phyloP scores from a whole-genome alignment of 2,113 vertebrate species.

The Oryctolagus cuniculus region DNA sequence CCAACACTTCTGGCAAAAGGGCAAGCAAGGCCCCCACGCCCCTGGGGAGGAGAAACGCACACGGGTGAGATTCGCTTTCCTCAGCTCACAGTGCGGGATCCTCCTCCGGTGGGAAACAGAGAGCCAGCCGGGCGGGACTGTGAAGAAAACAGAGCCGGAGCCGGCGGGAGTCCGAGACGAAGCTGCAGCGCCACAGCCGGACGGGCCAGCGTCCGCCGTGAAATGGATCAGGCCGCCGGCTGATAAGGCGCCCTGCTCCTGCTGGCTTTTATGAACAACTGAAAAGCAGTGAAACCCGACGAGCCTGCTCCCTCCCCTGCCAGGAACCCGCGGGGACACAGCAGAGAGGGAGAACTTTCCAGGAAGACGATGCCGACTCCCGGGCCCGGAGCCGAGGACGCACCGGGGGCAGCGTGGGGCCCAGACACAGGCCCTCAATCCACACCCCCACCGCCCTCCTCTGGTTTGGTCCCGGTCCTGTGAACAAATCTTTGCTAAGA shows the following conservation, averaged over 20 bases:
- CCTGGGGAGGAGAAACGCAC: neutral
- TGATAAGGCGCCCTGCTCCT: conserved; percentile 64
- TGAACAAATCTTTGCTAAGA: neutral
- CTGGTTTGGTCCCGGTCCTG: rapidly evolving
- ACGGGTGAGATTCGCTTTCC: neutral
- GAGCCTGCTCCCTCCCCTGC: neutral
- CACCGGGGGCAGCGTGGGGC: neutral
- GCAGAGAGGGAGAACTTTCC: conserved; percentile 36
- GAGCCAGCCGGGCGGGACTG: neutral
- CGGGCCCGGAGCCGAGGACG: neutral
- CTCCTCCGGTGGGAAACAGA: neutral
- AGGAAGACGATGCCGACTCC: conserved; percentile 15
- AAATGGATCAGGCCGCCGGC: neutral
- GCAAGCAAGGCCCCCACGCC: neutral
- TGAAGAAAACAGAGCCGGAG: conserved; percentile 3
- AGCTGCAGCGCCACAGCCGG: neutral
- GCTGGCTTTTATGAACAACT: conserved; percentile 63
- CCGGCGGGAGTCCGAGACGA: conserved; percentile 33
- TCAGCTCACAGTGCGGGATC: neutral
- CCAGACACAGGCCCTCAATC: too few species aligned
- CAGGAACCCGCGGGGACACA: conserved; percentile 22
- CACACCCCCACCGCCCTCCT: neutral
- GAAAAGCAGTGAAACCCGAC: conserved; percentile 73
- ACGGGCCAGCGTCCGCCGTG: neutral
- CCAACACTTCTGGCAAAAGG: neutral